phyloP scores from a whole-genome alignment of 2,888 invertebrate genomes.

The Eupithecia subumbrata region DNA sequence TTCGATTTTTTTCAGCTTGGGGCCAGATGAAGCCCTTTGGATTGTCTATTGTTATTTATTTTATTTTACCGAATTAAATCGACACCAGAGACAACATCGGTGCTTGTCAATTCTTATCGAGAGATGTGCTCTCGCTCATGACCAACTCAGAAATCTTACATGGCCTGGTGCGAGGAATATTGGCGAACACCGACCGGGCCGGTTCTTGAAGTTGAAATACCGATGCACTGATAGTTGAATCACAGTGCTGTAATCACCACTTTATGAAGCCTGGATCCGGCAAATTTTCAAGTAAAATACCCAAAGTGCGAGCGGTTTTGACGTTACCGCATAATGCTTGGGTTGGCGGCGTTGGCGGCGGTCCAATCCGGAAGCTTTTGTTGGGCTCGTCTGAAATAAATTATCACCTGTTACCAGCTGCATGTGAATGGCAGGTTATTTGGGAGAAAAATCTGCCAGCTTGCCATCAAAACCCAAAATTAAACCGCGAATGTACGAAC shows the following conservation, averaged over 20 bases:
- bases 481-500: background rate
- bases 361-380: conserved; percentile 59
- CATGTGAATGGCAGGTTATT: conserved; percentile 12
- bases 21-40: too few species aligned
- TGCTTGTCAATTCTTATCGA: background rate
- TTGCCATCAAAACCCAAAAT: background rate
- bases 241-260: background rate
- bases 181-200: background rate
- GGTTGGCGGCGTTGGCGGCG: conserved; percentile 46
- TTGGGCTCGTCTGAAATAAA: conserved; percentile 39
- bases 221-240: background rate
- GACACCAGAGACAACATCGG: background rate
- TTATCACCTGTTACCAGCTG: conserved; percentile 38
- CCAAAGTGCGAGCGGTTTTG: conserved; percentile 32
- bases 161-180: background rate
- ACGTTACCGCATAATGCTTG: conserved; percentile 48
- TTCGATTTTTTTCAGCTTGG: background rate
- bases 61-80: too few species aligned
- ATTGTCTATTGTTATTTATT: too few species aligned
- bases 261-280: conserved; percentile 11
- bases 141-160: background rate
- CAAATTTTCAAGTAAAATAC: conserved; percentile 29
- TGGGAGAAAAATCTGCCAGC: conserved; percentile 1
- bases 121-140: background rate
- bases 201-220: background rate